phyloP scores from a whole-genome alignment of 2,797 vertebrate genomes.

The Emydoidea blandingii region DNA sequence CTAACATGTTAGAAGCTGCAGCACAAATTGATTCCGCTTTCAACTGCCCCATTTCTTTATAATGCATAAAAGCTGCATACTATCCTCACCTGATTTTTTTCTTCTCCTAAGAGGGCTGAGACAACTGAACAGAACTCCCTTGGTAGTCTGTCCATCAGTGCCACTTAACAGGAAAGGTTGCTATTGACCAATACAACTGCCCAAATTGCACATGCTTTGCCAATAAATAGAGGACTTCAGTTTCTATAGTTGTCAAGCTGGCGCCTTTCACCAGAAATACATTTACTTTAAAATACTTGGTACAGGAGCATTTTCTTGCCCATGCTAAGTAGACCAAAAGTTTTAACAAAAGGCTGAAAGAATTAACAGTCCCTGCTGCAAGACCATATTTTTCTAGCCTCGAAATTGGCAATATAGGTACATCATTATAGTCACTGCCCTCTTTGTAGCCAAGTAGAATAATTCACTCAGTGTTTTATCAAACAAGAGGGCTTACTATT shows the following conservation, averaged over 20 bases:
- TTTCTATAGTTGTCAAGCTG: not conserved
- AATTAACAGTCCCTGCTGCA: not conserved
- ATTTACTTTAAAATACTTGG: not conserved
- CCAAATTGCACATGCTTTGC: accelerated
- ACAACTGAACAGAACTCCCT: not conserved
- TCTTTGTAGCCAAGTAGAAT: not conserved
- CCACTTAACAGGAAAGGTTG: not conserved
- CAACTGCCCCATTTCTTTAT: not conserved
- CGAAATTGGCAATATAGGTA: not conserved
- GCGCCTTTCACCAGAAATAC: not conserved
- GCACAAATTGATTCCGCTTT: not conserved
- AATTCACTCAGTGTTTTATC: not conserved
- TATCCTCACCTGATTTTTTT: not conserved
- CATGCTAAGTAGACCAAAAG: not conserved
- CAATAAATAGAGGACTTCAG: not conserved
- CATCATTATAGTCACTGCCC: not conserved
- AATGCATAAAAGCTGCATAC: not conserved
- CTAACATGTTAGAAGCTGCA: not conserved
- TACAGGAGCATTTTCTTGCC: not conserved
- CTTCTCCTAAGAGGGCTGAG: not conserved
- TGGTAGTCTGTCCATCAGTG: not conserved
- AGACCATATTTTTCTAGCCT: not conserved
- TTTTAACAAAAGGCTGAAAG: not conserved
- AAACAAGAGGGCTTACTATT: not conserved
- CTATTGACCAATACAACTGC: not conserved